Conservation (phyloP, 1,140 invertebrate species). For the Hesperophylax magnus region DNA sequence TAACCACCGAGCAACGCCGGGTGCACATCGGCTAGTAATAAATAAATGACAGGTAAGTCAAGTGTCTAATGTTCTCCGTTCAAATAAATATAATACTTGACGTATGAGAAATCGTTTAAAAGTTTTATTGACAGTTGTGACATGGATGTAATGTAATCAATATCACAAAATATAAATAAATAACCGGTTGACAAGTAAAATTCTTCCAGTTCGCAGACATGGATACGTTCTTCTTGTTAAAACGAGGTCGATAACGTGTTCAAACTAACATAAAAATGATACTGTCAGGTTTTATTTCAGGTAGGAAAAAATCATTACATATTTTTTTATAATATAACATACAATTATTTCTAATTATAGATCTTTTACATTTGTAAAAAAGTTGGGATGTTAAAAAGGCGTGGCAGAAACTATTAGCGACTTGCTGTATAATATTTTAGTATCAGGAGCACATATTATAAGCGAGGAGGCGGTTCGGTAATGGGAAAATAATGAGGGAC, state of each 20-base stretch:
- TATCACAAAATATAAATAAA: conserved; percentile 36
- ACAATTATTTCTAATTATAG: no score
- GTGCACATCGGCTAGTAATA: no score
- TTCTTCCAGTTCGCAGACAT: conserved; percentile 35
- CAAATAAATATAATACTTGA: background rate
- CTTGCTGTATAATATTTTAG: background rate
- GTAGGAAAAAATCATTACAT: no score
- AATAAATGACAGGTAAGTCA: background rate
- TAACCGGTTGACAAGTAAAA: conserved; percentile 25
- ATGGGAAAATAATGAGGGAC: conserved; percentile 28
- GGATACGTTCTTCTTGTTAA: background rate
- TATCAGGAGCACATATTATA: conserved; percentile 22
- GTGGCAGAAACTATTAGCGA: background rate
- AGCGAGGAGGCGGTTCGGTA: background rate
- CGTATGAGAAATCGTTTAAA: conserved; percentile 3
- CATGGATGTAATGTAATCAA: conserved; percentile 36
- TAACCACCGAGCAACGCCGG: no score
- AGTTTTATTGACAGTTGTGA: conserved; percentile 9
- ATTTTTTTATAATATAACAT: no score
- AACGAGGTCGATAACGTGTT: conserved; percentile 26
- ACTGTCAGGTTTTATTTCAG: no score
- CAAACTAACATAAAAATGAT: background rate
- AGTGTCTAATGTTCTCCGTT: background rate
- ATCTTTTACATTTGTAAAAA: no score
- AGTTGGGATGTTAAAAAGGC: no score